A percentile compares a stretch with the other conserved stretches of the same genome.
Conservation (phyloP, 2,113 vertebrate species). For the Oreochromis aureus region DNA sequence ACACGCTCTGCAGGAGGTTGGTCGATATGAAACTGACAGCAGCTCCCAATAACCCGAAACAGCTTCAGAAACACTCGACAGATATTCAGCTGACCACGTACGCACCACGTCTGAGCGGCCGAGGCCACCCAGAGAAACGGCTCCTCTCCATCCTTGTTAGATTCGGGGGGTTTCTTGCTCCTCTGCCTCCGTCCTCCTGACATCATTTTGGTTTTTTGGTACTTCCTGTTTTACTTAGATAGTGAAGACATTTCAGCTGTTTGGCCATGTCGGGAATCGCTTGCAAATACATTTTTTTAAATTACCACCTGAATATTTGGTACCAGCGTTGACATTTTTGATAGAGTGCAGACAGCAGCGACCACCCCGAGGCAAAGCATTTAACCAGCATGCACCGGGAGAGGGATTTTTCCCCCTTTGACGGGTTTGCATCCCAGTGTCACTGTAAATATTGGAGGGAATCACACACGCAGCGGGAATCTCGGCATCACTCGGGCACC, state of each 20-base stretch:
- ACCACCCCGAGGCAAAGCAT: neutral
- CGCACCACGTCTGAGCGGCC: neutral
- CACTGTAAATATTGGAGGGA: neutral
- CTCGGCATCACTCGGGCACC: neutral
- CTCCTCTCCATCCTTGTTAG: neutral
- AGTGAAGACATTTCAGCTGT: neutral
- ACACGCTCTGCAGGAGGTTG: neutral
- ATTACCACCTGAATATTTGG: neutral
- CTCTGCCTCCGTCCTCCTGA: rapidly evolving
- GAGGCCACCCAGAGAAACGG: neutral
- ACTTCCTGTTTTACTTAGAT: neutral
- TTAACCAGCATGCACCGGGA: neutral
- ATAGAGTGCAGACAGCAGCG: neutral
- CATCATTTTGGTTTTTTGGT: neutral
- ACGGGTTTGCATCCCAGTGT: neutral
- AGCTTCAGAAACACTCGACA: neutral
- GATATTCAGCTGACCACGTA: neutral
- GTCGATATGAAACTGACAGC: neutral
- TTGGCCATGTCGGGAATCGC: neutral
- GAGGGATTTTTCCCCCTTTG: neutral
- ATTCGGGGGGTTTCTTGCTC: neutral
- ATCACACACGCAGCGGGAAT: neutral
- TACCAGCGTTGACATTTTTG: neutral
- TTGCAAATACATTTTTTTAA: neutral
- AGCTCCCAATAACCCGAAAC: neutral